These are phyloP conservation scores for Siniperca knerii DNA, from an alignment of 2,113 vertebrate genomes.

Conservation along the genomic window DNA sequence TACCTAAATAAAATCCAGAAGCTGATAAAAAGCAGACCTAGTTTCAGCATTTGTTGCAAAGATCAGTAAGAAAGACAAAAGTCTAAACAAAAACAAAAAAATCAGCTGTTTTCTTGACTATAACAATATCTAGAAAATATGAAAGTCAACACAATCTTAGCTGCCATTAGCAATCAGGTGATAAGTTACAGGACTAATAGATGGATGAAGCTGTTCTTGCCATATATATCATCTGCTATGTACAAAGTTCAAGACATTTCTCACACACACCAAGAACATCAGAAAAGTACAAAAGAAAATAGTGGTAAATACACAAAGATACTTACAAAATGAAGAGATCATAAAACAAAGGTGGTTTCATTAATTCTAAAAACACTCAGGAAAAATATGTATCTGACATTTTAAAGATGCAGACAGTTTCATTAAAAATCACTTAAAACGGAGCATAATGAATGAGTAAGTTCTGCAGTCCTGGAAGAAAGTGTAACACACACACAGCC, in stretches of 20 bases:
- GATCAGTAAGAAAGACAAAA: neutral
- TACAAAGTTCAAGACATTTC: constrained; percentile 15
- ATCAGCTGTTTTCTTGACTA: constrained; percentile 3
- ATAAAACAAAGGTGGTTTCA: neutral
- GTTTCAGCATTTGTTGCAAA: neutral
- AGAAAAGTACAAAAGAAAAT: constrained; percentile 1
- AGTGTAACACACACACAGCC: neutral
- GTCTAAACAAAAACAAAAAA: neutral
- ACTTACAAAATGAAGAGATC: neutral
- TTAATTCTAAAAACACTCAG: neutral
- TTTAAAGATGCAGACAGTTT: neutral
- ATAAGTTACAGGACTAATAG: constrained; percentile 9
- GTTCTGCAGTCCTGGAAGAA: neutral
- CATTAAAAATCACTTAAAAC: neutral
- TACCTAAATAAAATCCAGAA: constrained; percentile 13
- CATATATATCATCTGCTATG: neutral
- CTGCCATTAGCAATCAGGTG: constrained; percentile 53
- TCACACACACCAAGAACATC: neutral
- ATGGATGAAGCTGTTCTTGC: neutral
- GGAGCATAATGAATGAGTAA: neutral
- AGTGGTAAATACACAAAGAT: constrained; percentile 4
- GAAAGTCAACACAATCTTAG: constrained; percentile 34
- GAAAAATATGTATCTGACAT: neutral
- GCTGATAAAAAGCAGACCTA: neutral
- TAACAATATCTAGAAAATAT: constrained; percentile 22